Base-by-base conservation (phyloP, 2,888 invertebrate genomes). In the Melanargia galathea region DNA sequence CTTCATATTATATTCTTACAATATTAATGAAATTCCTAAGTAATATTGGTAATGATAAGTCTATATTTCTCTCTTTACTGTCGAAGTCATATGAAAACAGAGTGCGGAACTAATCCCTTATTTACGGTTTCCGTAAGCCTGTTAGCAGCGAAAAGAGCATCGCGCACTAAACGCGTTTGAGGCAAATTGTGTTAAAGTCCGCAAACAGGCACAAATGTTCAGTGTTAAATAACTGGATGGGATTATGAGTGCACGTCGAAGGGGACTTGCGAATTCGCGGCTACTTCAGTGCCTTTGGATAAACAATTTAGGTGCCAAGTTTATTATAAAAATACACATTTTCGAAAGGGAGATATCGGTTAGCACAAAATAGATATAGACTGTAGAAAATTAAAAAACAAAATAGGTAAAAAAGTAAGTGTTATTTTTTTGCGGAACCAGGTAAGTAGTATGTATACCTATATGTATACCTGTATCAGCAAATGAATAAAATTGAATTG, bases 61-160 rank as follows among this genome's bases (percentile, higher is more conserved):
- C 30, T 18, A 2, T 20, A 35, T 54, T 38, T 18, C 40, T 40
- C 40, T 24, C 18, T 18, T n/a, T 55, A 43, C 10, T 43, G 16
- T 43, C 10, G 43, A 43, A 60, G 20, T 52, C 52, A 35, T 35
- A 35, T 13, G 43, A 45, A 45, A 46, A 46, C 38, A 38, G 20
- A 24, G 62, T 48, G 52, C 40, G 20, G 18, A 18, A 18, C 46
- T 60, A 55, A 55, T 48, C 66, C 67, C 63, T 75, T 79, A 79
- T 82, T 83, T 81, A 78, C 76, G 62, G 72, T 74, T 73, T 71
- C 74, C 71, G 80, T 87, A 87, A 89, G 82, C 85, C 83, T 79
- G 82, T 89, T 87, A 86, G 78, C 69, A 64, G 64, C 63, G 78
- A 86, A 90, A 90, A 88, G 90, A 89, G 85, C 90, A 90, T 70